Evolutionary conservation across 1,140 invertebrate species (phyloP).

Genomic region (Drosophila lini): DNA sequence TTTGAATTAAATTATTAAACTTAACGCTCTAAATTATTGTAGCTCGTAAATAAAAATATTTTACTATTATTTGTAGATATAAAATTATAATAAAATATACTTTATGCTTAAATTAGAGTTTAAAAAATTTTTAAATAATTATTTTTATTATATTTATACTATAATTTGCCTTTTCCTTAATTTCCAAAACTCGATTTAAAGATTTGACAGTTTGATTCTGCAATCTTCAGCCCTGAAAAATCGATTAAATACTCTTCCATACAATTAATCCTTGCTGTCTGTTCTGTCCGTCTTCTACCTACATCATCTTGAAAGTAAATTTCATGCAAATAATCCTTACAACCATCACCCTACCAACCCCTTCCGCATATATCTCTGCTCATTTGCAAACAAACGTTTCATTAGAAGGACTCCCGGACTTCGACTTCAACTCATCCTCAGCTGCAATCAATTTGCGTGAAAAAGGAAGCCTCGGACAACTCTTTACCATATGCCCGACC

Average conservation of each 20-base stretch:
- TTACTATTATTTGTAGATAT: no score
- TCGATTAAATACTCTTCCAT: constrained; percentile 26
- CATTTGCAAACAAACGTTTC: constrained; percentile 65
- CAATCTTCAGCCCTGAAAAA: constrained; percentile 16
- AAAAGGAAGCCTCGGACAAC: constrained; percentile 62
- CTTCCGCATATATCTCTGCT: constrained; percentile 24
- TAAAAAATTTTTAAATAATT: neutral
- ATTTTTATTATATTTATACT: neutral
- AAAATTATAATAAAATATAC: neutral
- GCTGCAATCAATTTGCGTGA: constrained; percentile 40
- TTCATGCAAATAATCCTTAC: constrained; percentile 53
- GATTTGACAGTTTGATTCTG: constrained; percentile 1
- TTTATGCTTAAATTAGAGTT: neutral
- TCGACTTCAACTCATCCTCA: constrained; percentile 41
- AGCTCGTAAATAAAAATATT: no score
- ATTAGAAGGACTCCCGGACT: constrained; percentile 40
- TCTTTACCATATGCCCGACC: constrained; percentile 70
- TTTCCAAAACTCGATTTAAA: neutral
- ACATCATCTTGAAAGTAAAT: constrained; percentile 35
- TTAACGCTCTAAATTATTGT: no score
- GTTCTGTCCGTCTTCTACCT: constrained; percentile 15
- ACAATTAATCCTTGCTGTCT: constrained; percentile 33
- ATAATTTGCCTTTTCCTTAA: neutral
- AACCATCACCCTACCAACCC: constrained; percentile 9
- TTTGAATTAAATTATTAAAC: no score